These are phyloP conservation scores for Pagrus major DNA, from an alignment of 2,113 vertebrate genomes.

Conservation along the genomic window DNA sequence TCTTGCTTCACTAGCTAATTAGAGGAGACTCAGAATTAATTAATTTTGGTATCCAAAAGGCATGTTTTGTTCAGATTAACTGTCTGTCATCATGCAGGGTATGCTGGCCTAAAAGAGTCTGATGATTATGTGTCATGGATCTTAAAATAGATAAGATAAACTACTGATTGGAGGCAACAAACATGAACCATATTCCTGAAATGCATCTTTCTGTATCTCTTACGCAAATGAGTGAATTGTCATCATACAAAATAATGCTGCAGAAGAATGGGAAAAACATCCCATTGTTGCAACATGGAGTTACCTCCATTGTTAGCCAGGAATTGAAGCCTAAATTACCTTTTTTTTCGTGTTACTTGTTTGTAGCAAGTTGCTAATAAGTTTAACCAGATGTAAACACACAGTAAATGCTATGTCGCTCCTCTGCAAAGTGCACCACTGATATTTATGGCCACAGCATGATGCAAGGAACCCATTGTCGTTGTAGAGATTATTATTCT, in stretches of 20 bases:
- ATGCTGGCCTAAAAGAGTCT: background rate
- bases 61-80: conserved; percentile 18
- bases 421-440: too few species aligned
- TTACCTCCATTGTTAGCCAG: background rate
- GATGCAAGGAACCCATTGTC: too few species aligned
- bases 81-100: conserved; percentile 32
- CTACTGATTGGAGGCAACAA: background rate
- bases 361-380: too few species aligned
- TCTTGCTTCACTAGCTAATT: conserved; percentile 54
- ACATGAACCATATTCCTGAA: background rate
- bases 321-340: too few species aligned
- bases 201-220: background rate
- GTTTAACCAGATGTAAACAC: background rate
- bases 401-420: background rate
- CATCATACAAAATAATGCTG: background rate
- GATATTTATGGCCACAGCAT: too few species aligned
- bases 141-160: conserved; percentile 7
- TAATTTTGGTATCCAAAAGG: conserved; percentile 61
- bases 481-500: too few species aligned
- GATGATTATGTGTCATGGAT: conserved; percentile 20
- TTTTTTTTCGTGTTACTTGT: background rate
- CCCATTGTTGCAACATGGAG: background rate
- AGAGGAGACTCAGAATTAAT: conserved; percentile 62
- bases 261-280: background rate
- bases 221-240: background rate